Conservation (phyloP, 1,140 invertebrate genomes). For the Drosophila nebulosa region DNA sequence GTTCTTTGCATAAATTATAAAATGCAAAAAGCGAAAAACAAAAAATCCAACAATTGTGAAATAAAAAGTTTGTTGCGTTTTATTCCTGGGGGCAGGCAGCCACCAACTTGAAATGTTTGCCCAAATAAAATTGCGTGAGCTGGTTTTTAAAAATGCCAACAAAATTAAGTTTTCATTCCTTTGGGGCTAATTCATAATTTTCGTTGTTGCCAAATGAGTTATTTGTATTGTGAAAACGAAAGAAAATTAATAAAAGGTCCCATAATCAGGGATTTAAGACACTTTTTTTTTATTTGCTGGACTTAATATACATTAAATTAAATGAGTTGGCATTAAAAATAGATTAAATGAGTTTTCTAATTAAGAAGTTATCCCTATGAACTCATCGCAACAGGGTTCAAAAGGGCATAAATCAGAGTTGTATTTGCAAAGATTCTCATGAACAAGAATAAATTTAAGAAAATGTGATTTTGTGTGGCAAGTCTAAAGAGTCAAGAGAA, state of each 20-base stretch:
- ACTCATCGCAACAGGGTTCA: neutral
- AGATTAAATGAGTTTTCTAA: neutral
- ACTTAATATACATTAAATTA: neutral
- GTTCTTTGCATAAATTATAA: constrained; percentile 47
- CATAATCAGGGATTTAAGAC: neutral
- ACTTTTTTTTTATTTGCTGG: neutral
- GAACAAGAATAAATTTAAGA: no score
- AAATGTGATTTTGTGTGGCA: no score
- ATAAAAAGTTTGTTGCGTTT: constrained; percentile 26
- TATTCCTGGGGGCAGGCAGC: neutral
- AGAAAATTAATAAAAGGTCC: neutral
- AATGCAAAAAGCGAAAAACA: constrained; percentile 1
- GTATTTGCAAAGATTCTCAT: no score
- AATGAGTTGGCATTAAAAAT: neutral
- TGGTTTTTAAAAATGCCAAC: neutral
- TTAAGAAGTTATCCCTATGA: neutral
- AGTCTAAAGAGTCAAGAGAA: no score
- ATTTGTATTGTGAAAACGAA: neutral
- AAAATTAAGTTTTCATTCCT: neutral
- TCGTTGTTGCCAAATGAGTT: neutral
- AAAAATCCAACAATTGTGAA: constrained; percentile 8
- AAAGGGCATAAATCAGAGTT: neutral
- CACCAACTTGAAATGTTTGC: neutral
- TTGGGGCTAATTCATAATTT: neutral
- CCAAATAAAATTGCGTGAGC: constrained; percentile 11